phyloP scores from a whole-genome alignment of 2,888 invertebrate genomes.

The Nemotelus pantherinus region DNA sequence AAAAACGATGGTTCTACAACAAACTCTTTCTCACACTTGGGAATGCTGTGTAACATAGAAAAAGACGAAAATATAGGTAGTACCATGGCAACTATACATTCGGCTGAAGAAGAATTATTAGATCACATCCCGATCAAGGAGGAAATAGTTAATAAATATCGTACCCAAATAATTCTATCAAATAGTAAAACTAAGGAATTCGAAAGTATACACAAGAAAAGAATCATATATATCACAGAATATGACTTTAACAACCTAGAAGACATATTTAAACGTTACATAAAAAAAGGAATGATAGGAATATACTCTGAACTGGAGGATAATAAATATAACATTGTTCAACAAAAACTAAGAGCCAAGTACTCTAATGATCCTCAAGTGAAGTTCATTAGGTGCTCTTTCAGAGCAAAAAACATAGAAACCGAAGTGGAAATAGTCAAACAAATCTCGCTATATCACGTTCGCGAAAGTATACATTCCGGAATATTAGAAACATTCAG shows the following conservation, averaged over 20 bases:
- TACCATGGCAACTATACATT: conserved; percentile 11
- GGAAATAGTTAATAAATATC: not conserved
- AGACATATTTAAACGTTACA: too few relatives aligned
- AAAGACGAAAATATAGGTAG: too few relatives aligned
- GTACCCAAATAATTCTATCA: conserved; percentile 11
- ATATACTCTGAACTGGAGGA: too few relatives aligned
- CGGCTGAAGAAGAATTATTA: not conserved
- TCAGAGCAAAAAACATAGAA: conserved; percentile 44
- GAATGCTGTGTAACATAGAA: too few relatives aligned
- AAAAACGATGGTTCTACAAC: too few relatives aligned
- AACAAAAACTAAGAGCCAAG: conserved; percentile 47
- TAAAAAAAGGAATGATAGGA: too few relatives aligned
- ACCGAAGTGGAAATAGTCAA: conserved; percentile 48
- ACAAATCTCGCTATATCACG: conserved; percentile 48
- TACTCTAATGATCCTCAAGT: conserved; percentile 49
- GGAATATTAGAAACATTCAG: conserved; percentile 44
- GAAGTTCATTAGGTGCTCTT: conserved; percentile 46
- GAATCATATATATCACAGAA: too few relatives aligned
- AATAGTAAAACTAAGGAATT: conserved; percentile 39
- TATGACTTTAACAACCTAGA: too few relatives aligned
- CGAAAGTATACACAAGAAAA: too few relatives aligned
- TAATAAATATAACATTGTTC: conserved; percentile 44
- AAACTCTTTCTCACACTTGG: too few relatives aligned
- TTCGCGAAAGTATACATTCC: conserved; percentile 50
- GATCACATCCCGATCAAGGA: conserved; percentile 4